A percentile compares a stretch with the other conserved stretches of the same genome.
Conservation (phyloP, 2,113 vertebrate species). For the Tretioscincus oriximinensis region DNA sequence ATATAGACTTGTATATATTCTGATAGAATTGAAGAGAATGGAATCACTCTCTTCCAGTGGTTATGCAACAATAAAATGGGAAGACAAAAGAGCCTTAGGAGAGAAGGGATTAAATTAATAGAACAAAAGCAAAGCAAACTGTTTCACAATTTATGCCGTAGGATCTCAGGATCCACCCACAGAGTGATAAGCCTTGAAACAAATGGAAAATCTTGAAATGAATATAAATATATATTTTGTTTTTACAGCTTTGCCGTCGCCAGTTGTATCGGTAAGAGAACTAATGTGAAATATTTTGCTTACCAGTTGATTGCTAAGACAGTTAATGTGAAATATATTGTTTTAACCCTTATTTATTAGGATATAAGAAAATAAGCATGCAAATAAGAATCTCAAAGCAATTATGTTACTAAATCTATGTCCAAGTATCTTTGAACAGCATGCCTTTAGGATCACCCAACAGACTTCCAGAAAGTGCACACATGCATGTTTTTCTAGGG, state of each 20-base stretch:
- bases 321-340: not conserved
- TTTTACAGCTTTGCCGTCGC: constrained; percentile 79
- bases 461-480: too few relatives aligned
- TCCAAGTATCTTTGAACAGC: not conserved
- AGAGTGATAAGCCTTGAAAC: not conserved
- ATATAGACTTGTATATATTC: too few relatives aligned
- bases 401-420: not conserved
- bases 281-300: not conserved
- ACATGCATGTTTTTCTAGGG: too few relatives aligned
- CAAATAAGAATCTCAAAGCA: not conserved
- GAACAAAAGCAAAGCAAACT: not conserved
- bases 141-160: not conserved
- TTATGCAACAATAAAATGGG: not conserved
- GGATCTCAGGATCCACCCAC: not conserved
- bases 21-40: too few relatives aligned
- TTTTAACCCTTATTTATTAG: not conserved
- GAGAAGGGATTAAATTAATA: not conserved
- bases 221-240: not conserved
- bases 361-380: not conserved
- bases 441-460: not conserved
- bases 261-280: constrained; percentile 88
- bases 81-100: not conserved
- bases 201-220: not conserved
- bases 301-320: constrained; percentile 85
- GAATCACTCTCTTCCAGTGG: too few relatives aligned